Evolutionary conservation across 2,888 invertebrate genomes (phyloP).

Genomic region (Athalia cordata): DNA sequence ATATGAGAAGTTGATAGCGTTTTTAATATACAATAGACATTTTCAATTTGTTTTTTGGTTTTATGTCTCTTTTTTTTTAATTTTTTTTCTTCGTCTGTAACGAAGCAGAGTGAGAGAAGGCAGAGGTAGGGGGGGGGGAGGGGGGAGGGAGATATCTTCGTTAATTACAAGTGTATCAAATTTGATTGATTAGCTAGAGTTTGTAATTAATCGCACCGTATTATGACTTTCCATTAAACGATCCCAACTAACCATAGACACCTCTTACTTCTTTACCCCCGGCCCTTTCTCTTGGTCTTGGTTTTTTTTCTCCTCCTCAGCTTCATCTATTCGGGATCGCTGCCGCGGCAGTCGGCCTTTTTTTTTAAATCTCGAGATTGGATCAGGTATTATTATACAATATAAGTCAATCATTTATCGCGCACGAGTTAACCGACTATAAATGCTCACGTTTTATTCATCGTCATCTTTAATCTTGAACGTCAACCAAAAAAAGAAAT

Average conservation of each 20-base stretch:
- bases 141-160: conserved; percentile 1
- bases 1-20: not conserved
- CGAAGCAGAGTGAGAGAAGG: conserved; percentile 33
- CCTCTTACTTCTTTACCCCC: not conserved
- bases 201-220: conserved; percentile 44
- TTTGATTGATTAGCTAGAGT: conserved; percentile 40
- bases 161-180: conserved; percentile 45
- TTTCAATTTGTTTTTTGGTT: conserved; percentile 41
- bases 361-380: conserved; percentile 16
- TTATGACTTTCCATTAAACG: conserved; percentile 47
- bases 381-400: not conserved
- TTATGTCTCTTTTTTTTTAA: conserved; percentile 5
- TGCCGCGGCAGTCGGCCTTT: conserved; percentile 5
- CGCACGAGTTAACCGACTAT: no score
- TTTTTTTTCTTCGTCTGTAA: conserved; percentile 44
- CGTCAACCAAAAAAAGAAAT: not conserved
- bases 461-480: not conserved
- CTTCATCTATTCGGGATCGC: no score
- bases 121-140: conserved; percentile 32
- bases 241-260: conserved; percentile 22
- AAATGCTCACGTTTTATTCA: not conserved
- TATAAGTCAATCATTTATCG: no score
- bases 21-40: conserved; percentile 16
- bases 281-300: not conserved
- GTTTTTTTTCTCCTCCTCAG: no score